Percentiles rank a stretch among this genome's conserved stretches.
Evolutionary conservation across 2,888 invertebrate species (phyloP).

Genomic region (Trypoxylon attenuatum): DNA sequence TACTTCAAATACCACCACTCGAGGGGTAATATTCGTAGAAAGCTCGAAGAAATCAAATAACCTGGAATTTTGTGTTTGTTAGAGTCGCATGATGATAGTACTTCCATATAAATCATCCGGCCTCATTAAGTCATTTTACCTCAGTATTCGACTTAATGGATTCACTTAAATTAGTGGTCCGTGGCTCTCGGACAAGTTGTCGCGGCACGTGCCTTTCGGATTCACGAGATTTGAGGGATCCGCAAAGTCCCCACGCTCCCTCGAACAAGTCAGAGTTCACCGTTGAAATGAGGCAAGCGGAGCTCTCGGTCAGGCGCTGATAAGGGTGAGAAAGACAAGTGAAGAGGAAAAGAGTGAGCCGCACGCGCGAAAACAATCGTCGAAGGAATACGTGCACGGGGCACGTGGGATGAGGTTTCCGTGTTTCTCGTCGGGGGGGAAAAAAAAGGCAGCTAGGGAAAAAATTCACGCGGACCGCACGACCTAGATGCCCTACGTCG

Average conservation of each 20-base stretch:
- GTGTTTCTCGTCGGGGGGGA: neutral
- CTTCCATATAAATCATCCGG: constrained; percentile 2
- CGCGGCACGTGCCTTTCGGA: too few relatives aligned
- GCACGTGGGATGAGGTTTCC: neutral
- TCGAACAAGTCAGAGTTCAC: neutral
- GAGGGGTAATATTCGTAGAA: too few relatives aligned
- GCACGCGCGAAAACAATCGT: neutral
- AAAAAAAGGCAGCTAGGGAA: neutral
- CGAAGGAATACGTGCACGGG: neutral
- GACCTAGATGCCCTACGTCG: neutral
- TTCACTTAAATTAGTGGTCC: neutral
- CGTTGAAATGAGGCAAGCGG: neutral
- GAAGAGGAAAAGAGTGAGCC: neutral
- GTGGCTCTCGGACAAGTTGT: neutral
- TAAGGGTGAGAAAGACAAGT: neutral
- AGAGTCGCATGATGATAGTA: neutral
- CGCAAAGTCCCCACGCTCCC: neutral
- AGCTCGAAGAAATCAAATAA: too few relatives aligned
- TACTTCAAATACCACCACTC: too few relatives aligned
- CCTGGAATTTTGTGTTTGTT: constrained; percentile 13
- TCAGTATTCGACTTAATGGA: neutral
- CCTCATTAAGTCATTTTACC: neutral
- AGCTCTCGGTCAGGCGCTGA: neutral
- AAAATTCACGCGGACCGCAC: neutral
- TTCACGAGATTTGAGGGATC: too few relatives aligned